Base-by-base conservation (phyloP, 2,113 vertebrate species). In the Colaptes auratus region DNA sequence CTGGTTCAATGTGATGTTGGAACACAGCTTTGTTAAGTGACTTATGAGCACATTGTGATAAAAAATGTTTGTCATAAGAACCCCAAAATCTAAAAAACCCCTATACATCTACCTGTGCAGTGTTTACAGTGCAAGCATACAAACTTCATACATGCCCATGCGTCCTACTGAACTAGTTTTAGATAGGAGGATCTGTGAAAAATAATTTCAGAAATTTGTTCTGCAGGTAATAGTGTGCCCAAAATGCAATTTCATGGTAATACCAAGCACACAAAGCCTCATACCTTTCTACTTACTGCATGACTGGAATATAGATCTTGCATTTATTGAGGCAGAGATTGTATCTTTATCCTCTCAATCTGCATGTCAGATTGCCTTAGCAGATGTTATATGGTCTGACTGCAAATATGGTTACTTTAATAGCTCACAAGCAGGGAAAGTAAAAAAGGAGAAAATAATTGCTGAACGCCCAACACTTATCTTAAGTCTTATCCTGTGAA, bases 181-280 rank as follows among this genome's bases (percentile, higher is more conserved):
- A 71, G 56, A 48, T 35, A 33, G 53, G 56, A 87, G 39, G 36
- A 92, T 7, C 46, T 82, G 28, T 58, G 50, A 86, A 89, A 83
- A 77, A 66, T 61, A 1, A 25, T 67, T 82, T 89, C 30, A 82
- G 46, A 86, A 74, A 36, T 77, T 50, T 35, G 35, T 64, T 86
- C 74, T 67, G 69, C 48, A 74, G 44, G 59, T 60, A 91, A 71
- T 19, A 63, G 23, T 15, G 25, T 66, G 39, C 3, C 55, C 64
- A 60, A 85, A 90, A 89, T 46, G 48, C 91, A 89, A 92, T 92
- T 89, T 93, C 60, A 74, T 87, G 50, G 75, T 85, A 88, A 87
- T 94, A 59, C 35, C 21, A 82, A 85, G 56, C 48, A 77, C 42
- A 11, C 25, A 71, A 84, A 89, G 15, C 33, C 27, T 85, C 60